Evolutionary conservation across 1,140 invertebrate species (phyloP), one percentile per base, ranked within the genome.

Genomic region (Drosophila kurseongensis): DNA sequence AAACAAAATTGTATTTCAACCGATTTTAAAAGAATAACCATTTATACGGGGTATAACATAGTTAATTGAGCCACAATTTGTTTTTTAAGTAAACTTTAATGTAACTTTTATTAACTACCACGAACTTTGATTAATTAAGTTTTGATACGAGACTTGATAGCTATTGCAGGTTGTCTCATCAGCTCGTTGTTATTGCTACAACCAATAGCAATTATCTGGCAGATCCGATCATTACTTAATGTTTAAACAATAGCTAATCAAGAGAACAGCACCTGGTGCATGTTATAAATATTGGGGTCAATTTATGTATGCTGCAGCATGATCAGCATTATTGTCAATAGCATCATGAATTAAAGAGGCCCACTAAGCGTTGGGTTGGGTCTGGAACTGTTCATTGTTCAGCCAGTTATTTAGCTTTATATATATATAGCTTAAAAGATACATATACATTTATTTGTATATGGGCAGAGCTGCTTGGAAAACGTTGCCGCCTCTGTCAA

Each of bases 391-490:
- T 29, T 38, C 71, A 75, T 75, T 66, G 73, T 75, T 65, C 18
- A 16, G 36, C 10, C 9, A 54, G 13, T 16, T 63, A 50, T 52
- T 44, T 45, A 16, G n/a, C 35, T 41, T 12, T 36, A 51, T 14
- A 40, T 18, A 45, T 18, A 23, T 44, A 40, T 48, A 56, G 7
- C 42, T 6, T 29, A 1, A 27, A 18, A 6, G 10, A 13, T 47
- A 27, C 13, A 29, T n/a, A n/a, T 9, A 4, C 12, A 29, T 47
- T 32, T 23, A 51, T 18, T 44, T 77, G 52, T 72, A 62, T 72
- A 82, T 86, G 82, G 83, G 61, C 78, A 75, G 62, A 75, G 82
- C 78, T 60, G 75, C 83, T 85, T 75, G 82, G 42, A 67, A 75
- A 72, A 54, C 58, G 48, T 42, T 72, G 65, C 48, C 74, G 63